These are phyloP conservation scores for Halictus quadricinctus DNA, from an alignment of 2,888 invertebrate species.

Conservation along the genomic window DNA sequence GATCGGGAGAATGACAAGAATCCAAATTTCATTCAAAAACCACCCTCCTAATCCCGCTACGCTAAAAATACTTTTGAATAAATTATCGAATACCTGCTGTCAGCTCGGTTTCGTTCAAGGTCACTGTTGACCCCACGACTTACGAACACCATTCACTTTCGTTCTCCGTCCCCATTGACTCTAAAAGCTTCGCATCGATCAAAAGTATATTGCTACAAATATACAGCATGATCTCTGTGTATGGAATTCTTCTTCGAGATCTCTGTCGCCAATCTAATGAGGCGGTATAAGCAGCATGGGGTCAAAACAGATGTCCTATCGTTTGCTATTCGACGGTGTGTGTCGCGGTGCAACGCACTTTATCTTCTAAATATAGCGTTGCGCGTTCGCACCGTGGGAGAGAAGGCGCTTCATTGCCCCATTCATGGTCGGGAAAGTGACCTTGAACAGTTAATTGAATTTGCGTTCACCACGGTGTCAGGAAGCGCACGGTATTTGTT, in stretches of 20 bases:
- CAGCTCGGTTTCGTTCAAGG: background rate
- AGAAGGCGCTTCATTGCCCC: constrained; percentile 7
- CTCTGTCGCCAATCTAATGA: background rate
- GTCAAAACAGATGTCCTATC: background rate
- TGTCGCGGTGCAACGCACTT: background rate
- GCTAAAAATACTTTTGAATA: background rate
- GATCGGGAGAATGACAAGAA: background rate
- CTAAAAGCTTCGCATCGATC: background rate
- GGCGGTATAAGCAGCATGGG: background rate
- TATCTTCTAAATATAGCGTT: constrained; percentile 14
- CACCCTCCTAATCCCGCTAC: background rate
- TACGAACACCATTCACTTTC: background rate
- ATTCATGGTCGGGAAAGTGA: constrained; percentile 16
- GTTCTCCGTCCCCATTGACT: background rate
- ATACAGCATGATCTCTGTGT: too few species aligned
- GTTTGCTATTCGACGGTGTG: background rate
- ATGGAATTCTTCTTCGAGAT: background rate
- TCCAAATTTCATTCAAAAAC: background rate
- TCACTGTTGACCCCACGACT: background rate
- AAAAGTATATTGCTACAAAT: background rate
- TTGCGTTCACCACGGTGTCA: constrained; percentile 13
- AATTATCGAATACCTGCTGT: background rate
- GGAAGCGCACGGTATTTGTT: background rate
- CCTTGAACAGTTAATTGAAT: constrained; percentile 18
- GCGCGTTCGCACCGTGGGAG: constrained; percentile 14